phyloP scores from a whole-genome alignment of 1,140 invertebrate genomes.

The Achroia grisella region DNA sequence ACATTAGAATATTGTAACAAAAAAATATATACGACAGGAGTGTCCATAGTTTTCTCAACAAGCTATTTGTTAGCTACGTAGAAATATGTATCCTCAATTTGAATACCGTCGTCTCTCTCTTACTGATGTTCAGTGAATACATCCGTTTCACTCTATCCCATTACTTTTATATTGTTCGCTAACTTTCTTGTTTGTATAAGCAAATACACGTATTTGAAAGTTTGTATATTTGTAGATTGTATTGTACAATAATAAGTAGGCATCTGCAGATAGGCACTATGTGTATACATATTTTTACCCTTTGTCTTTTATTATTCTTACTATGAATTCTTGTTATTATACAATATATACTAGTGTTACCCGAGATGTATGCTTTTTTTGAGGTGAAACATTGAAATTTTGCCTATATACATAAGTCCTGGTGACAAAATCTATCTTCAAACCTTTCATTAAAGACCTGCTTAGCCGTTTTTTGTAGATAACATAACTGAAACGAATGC shows the following conservation, averaged over 20 bases:
- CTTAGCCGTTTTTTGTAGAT: too few species aligned
- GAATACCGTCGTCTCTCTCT: constrained; percentile 56
- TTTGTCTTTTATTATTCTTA: constrained; percentile 14
- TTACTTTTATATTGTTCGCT: constrained; percentile 74
- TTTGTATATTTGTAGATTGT: constrained; percentile 70
- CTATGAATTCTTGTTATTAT: too few species aligned
- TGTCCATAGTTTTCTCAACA: constrained; percentile 59
- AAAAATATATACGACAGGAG: constrained; percentile 11
- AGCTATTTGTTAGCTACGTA: constrained; percentile 72
- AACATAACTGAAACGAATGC: too few species aligned
- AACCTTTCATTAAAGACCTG: too few species aligned
- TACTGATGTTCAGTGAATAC: constrained; percentile 18
- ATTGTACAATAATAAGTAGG: constrained; percentile 55
- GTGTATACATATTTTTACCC: constrained; percentile 3
- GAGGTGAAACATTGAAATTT: too few species aligned
- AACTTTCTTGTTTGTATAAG: constrained; percentile 73
- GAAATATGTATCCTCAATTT: constrained; percentile 73
- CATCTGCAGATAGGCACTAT: constrained; percentile 27
- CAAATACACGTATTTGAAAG: constrained; percentile 73
- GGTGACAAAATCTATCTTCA: too few species aligned
- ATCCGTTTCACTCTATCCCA: constrained; percentile 55
- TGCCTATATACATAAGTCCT: too few species aligned
- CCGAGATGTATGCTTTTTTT: too few species aligned
- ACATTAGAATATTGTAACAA: too few species aligned
- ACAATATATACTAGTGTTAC: too few species aligned